Conservation (phyloP, 1,140 invertebrate species). For the Caenorhabditis inopinata region DNA sequence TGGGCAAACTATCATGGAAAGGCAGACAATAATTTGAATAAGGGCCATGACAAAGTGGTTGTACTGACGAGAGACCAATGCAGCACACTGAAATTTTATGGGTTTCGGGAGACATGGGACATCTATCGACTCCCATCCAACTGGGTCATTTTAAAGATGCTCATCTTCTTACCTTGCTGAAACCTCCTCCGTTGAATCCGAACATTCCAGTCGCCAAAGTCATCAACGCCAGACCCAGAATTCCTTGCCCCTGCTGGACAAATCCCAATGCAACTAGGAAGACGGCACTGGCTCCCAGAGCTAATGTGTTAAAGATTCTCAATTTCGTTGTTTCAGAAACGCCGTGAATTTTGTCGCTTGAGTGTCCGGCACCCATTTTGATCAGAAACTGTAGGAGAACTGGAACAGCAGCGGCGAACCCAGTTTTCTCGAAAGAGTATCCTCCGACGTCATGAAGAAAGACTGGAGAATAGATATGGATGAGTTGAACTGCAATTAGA, state of each 20-base stretch:
- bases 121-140: too few relatives aligned
- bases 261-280: conserved; percentile 57
- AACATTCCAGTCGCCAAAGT: conserved; percentile 20
- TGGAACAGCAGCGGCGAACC: conserved; percentile 47
- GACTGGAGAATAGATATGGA: conserved; percentile 44
- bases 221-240: conserved; percentile 24
- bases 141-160: not conserved
- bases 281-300: conserved; percentile 56
- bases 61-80: conserved; percentile 59
- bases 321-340: conserved; percentile 62
- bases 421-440: conserved; percentile 42
- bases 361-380: conserved; percentile 54
- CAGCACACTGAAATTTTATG: not conserved
- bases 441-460: conserved; percentile 42
- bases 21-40: conserved; percentile 60
- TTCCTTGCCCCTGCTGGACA: conserved; percentile 13
- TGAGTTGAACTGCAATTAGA: conserved; percentile 43
- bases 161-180: not conserved
- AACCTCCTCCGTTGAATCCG: conserved; percentile 40
- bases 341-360: conserved; percentile 51
- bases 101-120: too few relatives aligned
- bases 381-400: conserved; percentile 46
- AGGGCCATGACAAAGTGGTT: conserved; percentile 62
- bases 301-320: conserved; percentile 59
- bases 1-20: conserved; percentile 62